These are phyloP conservation scores for Xiphorhynchus elegans DNA, from an alignment of 2,113 vertebrate genomes.

Conservation along the genomic window DNA sequence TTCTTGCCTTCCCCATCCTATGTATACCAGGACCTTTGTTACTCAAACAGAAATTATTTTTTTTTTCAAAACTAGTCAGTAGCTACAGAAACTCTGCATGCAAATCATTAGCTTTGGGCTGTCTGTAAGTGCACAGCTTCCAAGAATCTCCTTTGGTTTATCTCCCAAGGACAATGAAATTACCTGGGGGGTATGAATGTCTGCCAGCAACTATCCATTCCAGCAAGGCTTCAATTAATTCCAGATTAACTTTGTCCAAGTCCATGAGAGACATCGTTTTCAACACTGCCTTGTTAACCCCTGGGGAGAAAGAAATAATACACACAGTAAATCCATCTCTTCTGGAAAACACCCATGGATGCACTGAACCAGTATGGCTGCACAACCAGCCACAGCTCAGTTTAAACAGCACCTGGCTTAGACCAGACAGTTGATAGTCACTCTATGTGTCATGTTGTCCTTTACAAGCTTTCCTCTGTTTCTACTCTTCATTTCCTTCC, in stretches of 20 bases:
- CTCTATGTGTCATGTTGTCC: fast-evolving
- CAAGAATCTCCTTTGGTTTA: neutral
- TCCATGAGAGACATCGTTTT: slow-evolving; percentile 92
- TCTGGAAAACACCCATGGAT: neutral
- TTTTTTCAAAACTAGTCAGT: neutral
- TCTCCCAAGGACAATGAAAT: neutral
- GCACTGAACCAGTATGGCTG: neutral
- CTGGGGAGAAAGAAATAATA: slow-evolving; percentile 67
- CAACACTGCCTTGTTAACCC: slow-evolving; percentile 85
- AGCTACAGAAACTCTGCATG: neutral
- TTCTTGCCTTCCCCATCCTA: neutral
- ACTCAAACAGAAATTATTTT: neutral
- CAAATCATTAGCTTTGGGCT: neutral
- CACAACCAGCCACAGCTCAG: neutral
- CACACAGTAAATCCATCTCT: neutral
- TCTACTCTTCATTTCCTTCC: neutral
- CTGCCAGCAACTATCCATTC: slow-evolving; percentile 93
- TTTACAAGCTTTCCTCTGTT: neutral
- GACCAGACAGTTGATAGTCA: neutral
- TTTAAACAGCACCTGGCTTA: neutral
- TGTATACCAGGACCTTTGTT: neutral
- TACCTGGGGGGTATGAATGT: slow-evolving; percentile 91
- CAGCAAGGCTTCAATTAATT: slow-evolving; percentile 91
- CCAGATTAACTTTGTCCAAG: slow-evolving; percentile 96
- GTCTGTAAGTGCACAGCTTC: neutral